Percentiles rank a stretch among this genome's conserved stretches.
phyloP scores from a whole-genome alignment of 2,888 invertebrate species.

The Erpobdella octoculata region DNA sequence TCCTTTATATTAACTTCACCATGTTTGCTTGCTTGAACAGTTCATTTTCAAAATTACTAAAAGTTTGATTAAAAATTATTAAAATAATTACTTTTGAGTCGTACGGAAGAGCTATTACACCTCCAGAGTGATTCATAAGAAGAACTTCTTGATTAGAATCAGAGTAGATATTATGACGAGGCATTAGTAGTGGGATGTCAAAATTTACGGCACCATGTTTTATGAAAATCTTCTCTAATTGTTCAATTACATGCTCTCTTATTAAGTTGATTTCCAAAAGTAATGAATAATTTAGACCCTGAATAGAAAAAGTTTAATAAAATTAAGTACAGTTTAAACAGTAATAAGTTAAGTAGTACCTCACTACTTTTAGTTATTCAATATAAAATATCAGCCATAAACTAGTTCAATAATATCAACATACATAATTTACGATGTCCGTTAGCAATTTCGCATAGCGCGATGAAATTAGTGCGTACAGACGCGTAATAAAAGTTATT shows the following conservation, averaged over 20 bases:
- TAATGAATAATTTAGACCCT: not conserved
- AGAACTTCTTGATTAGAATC: slow-evolving; percentile 57
- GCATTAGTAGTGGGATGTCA: slow-evolving; percentile 71
- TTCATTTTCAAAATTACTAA: not conserved
- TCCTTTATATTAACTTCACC: no score
- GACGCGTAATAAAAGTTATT: no score
- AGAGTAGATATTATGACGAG: slow-evolving; percentile 51
- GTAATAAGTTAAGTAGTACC: no score
- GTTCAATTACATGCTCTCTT: slow-evolving; percentile 35
- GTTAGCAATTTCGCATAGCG: no score
- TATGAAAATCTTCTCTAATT: slow-evolving; percentile 46
- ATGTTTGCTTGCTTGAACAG: no score
- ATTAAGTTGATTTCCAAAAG: not conserved
- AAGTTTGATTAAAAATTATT: not conserved
- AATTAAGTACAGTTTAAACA: no score
- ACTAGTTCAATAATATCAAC: no score
- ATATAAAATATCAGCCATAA: no score
- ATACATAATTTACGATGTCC: no score
- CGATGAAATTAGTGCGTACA: no score
- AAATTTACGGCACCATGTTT: slow-evolving; percentile 67
- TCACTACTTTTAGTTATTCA: no score
- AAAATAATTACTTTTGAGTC: slow-evolving; percentile 62
- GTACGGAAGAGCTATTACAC: slow-evolving; percentile 73
- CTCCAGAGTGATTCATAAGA: slow-evolving; percentile 78
- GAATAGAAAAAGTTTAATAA: no score